Evolutionary conservation across 2,113 vertebrate genomes (phyloP).

Genomic region (Heterotilapia buettikoferi): DNA sequence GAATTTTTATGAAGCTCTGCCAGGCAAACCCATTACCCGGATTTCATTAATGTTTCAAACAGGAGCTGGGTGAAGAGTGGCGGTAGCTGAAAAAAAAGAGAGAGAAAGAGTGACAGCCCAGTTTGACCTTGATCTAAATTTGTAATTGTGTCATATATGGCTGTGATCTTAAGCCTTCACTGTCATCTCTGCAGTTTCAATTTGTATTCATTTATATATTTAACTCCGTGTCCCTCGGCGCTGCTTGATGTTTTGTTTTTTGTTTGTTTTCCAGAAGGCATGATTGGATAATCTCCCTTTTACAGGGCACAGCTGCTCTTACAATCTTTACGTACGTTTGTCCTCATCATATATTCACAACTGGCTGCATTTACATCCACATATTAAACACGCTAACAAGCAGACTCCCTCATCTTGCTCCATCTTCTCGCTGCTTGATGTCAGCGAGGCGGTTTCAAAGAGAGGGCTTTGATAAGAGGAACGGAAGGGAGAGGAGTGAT

Average conservation of each 20-base stretch:
- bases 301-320: constrained; percentile 25
- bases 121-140: constrained; percentile 10
- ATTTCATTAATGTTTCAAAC: background rate
- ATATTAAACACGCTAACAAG: background rate
- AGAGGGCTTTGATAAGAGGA: constrained; percentile 33
- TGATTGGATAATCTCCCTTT: constrained; percentile 48
- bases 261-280: background rate
- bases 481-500: background rate
- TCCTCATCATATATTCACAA: background rate
- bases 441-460: background rate
- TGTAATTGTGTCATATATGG: background rate
- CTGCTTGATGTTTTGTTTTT: background rate
- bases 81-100: background rate
- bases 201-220: background rate
- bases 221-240: background rate
- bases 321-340: constrained; percentile 35
- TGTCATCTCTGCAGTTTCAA: background rate
- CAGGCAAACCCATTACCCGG: background rate
- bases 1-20: background rate
- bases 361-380: background rate
- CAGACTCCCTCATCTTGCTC: background rate
- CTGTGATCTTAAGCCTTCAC: background rate
- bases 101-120: background rate
- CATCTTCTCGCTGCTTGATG: background rate
- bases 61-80: background rate